These are phyloP conservation scores for Luperina nickerlii DNA, from an alignment of 2,888 invertebrate genomes.

Conservation along the genomic window DNA sequence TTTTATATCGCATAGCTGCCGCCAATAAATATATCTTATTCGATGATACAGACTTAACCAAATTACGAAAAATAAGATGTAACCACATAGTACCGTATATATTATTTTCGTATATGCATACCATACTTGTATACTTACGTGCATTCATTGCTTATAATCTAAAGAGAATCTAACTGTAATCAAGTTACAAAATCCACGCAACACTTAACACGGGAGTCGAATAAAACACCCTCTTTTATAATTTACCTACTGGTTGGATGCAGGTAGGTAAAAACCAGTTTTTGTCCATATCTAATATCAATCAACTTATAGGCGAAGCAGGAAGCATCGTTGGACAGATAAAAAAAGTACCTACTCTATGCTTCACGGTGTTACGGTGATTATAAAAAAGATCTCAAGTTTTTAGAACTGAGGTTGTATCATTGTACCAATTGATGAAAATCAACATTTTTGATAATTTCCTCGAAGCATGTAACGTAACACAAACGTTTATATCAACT, in stretches of 20 bases:
- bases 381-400: constrained; percentile 62
- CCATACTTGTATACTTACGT: background rate
- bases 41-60: background rate
- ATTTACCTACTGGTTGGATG: constrained; percentile 65
- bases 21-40: background rate
- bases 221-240: constrained; percentile 70
- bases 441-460: constrained; percentile 43
- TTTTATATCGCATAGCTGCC: background rate
- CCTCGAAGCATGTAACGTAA: constrained; percentile 6
- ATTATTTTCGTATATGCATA: background rate
- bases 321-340: constrained; percentile 73
- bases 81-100: background rate
- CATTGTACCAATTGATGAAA: constrained; percentile 56
- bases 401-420: constrained; percentile 52
- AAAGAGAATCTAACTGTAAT: constrained; percentile 18
- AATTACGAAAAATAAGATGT: background rate
- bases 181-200: constrained; percentile 27
- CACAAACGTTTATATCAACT: background rate
- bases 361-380: constrained; percentile 72
- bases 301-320: constrained; percentile 74
- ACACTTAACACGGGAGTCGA: constrained; percentile 67
- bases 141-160: background rate
- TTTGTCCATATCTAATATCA: constrained; percentile 75
- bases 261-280: constrained; percentile 74
- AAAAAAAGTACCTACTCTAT: constrained; percentile 60